Evolutionary conservation across 2,888 invertebrate genomes (phyloP), one percentile per base, ranked within the genome.

Genomic region (Leucania comma): DNA sequence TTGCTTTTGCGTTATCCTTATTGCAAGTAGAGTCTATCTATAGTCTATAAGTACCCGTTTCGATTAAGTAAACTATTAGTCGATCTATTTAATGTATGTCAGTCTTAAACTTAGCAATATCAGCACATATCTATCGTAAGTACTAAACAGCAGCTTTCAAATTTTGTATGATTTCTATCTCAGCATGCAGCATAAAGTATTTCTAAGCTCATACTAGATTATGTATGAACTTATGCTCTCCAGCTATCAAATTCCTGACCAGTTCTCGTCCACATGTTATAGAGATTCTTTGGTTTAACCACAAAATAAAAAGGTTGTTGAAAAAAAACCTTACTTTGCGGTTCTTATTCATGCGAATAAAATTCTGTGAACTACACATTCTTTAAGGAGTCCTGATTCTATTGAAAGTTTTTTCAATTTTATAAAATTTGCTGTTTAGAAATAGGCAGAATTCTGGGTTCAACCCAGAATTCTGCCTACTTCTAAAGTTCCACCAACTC

Each of bases 221-320:
- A 29, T 24, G 20, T 48, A 26, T 46, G 1, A 50, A 0, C 3
- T n/a, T n/a, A 29, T 14, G 14, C 29, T 3, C 42, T 62, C 1
- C 0, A 38, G 53, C 9, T 77, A 75, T 77, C 71, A 58, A 58
- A 70, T 75, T 53, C 38, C 53, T 32, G 29, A 58, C 71, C 51
- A 48, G 61, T 76, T 61, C 17, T 26, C 9, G 48, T 53, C 29
- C 29, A 26, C 46, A 48, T 58, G n/a, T n/a, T 50, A 29, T 32
- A 20, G 51, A 53, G 57, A 58, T 53, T 58, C 48, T 58, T 75
- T 68, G 48, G 68, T 26, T 67, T 35, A n/a, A 14, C 78, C 78
- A 59, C 62, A 63, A 70, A 75, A 75, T 50, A 60, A 68, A 59
- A 67, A 38, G 6, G 20, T 12, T 22, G 24, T 5, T n/a, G 10